Evolutionary conservation across 2,113 vertebrate species (phyloP).

Genomic region (Carettochelys insculpta): DNA sequence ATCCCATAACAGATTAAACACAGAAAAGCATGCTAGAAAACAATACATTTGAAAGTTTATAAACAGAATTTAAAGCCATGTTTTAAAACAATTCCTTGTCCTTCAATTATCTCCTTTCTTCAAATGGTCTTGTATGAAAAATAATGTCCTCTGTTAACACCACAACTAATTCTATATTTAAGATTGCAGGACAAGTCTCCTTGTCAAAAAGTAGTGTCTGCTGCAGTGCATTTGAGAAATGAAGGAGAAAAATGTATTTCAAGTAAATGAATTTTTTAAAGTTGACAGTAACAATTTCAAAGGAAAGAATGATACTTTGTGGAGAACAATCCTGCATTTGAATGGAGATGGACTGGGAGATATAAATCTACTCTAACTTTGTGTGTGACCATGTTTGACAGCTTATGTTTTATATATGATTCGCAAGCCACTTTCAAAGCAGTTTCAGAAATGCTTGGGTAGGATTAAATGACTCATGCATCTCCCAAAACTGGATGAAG

Average conservation of each 20-base stretch:
- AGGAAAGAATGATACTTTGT: not conserved
- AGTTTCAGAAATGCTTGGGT: not conserved
- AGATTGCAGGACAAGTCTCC: not conserved
- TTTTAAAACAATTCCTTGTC: not conserved
- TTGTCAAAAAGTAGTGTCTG: not conserved
- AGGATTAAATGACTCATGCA: not conserved
- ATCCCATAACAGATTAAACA: not conserved
- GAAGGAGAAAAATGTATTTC: not conserved
- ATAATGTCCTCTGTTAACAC: not conserved
- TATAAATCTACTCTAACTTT: not conserved
- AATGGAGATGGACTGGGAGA: not conserved
- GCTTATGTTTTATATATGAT: too few species aligned
- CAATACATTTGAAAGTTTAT: not conserved
- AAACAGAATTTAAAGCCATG: too few species aligned
- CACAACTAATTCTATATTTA: not conserved
- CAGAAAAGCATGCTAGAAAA: not conserved
- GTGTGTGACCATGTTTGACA: too few species aligned
- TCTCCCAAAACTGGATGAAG: not conserved
- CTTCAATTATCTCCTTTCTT: conserved; percentile 1
- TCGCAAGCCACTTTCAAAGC: not conserved
- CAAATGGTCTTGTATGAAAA: conserved; percentile 29
- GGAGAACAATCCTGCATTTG: not conserved
- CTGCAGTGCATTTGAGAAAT: not conserved
- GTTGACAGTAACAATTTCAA: fast-evolving
- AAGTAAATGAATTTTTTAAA: not conserved